Conservation (phyloP, 23 tunicate species). For the Trididemnum miniatum region DNA sequence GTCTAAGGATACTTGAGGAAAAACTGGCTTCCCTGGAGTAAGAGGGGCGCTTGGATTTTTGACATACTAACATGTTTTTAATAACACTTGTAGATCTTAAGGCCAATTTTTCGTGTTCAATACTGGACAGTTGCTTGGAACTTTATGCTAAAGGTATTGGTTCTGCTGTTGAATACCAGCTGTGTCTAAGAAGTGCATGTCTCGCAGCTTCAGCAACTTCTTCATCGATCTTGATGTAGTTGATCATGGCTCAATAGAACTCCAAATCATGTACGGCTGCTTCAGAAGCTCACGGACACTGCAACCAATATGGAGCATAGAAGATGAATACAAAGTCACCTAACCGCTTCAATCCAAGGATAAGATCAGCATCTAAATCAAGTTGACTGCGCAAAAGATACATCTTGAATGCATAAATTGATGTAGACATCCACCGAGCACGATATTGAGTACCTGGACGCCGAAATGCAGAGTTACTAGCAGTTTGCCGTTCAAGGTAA, state of each 20-base stretch:
- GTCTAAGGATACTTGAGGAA: neutral
- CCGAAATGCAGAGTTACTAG: neutral
- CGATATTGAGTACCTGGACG: conserved; percentile 27
- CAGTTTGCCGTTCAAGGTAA: neutral
- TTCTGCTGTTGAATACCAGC: neutral
- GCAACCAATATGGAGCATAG: conserved; percentile 37
- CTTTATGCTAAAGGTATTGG: neutral
- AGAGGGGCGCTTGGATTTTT: neutral
- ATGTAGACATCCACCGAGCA: conserved; percentile 26
- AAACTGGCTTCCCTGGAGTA: neutral
- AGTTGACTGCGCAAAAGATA: conserved; percentile 9
- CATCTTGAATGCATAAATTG: conserved; percentile 12
- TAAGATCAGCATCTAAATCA: neutral
- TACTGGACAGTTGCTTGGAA: neutral
- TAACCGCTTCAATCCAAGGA: neutral
- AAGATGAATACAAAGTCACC: conserved; percentile 10
- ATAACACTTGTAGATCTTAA: neutral
- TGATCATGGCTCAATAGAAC: neutral
- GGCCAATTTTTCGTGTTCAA: neutral
- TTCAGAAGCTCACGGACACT: conserved; percentile 15
- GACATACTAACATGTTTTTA: neutral
- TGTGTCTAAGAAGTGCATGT: neutral
- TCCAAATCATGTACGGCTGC: neutral
- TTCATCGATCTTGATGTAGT: neutral
- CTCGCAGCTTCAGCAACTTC: conserved; percentile 10